Conservation (phyloP, 2,113 vertebrate species). For the Gallinago paraguaiae region DNA sequence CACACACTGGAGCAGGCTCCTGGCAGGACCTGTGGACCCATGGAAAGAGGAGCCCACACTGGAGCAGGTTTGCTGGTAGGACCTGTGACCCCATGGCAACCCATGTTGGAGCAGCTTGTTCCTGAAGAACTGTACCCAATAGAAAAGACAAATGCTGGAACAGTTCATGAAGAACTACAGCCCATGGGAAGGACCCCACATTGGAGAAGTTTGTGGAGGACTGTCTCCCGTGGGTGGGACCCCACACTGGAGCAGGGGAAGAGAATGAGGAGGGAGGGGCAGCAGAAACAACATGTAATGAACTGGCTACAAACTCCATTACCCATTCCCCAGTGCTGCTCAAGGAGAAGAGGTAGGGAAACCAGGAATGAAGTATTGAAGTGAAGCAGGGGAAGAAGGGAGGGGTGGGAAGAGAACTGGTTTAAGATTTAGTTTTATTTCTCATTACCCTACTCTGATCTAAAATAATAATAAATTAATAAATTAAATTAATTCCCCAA, state of each 20-base stretch:
- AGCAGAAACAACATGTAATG: fast-evolving
- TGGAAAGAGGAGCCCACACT: neutral
- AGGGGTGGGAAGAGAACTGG: neutral
- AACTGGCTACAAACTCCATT: neutral
- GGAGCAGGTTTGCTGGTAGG: neutral
- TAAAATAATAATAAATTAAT: neutral
- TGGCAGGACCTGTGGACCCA: neutral
- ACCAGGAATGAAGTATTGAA: neutral
- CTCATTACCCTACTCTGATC: neutral
- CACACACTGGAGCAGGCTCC: neutral
- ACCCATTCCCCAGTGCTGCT: fast-evolving
- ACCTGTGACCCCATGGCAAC: neutral
- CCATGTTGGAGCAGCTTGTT: fast-evolving
- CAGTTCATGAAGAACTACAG: neutral
- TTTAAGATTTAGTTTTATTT: neutral
- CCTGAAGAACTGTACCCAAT: neutral
- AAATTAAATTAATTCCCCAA: neutral
- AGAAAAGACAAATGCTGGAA: neutral
- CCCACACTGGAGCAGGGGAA: fast-evolving
- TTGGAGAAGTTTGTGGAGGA: fast-evolving
- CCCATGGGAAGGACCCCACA: fast-evolving
- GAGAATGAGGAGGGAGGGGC: neutral
- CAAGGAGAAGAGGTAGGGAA: fast-evolving
- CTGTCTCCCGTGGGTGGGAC: no score
- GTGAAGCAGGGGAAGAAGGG: neutral